A percentile compares a stretch with the other conserved stretches of the same genome.
Conservation (phyloP, 2,113 vertebrate species). For the Gallinago jamesoni region DNA sequence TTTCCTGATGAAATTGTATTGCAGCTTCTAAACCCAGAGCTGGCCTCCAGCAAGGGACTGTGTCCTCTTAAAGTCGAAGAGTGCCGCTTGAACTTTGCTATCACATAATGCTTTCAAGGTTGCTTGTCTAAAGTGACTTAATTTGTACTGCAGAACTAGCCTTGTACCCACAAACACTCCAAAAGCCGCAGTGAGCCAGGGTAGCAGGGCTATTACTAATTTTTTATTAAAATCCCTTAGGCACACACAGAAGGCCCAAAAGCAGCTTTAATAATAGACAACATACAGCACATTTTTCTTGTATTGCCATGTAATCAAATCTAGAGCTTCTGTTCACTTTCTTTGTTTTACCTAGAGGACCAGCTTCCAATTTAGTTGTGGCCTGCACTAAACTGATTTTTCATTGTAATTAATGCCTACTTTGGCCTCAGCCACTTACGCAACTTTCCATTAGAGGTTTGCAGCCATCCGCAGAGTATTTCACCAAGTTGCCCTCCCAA, state of each 20-base stretch:
- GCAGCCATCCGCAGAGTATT: conserved; percentile 75
- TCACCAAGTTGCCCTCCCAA: conserved; percentile 68
- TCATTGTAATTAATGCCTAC: conserved; percentile 89
- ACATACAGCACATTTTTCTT: conserved; percentile 85
- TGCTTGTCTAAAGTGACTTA: conserved; percentile 75
- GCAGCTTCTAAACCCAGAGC: conserved; percentile 56
- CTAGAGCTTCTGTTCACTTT: conserved; percentile 82
- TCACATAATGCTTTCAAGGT: conserved; percentile 65
- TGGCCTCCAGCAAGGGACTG: conserved; percentile 51
- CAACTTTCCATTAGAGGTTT: conserved; percentile 84
- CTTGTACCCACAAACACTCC: conserved; percentile 61
- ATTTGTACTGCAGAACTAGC: conserved; percentile 73
- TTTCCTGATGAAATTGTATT: conserved; percentile 59
- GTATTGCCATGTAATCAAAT: conserved; percentile 86
- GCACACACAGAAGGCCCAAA: conserved; percentile 79
- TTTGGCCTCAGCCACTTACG: conserved; percentile 81
- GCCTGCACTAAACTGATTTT: conserved; percentile 86
- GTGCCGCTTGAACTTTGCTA: conserved; percentile 70
- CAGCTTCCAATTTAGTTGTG: conserved; percentile 85
- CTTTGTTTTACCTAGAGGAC: conserved; percentile 89
- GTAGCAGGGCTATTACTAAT: conserved; percentile 82
- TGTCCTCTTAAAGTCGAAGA: conserved; percentile 54
- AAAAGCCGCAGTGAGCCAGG: conserved; percentile 69
- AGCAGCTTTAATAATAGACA: conserved; percentile 86
- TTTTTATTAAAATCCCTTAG: conserved; percentile 88